phyloP scores from a whole-genome alignment of 2,113 vertebrate genomes.

The Tachycineta bicolor region DNA sequence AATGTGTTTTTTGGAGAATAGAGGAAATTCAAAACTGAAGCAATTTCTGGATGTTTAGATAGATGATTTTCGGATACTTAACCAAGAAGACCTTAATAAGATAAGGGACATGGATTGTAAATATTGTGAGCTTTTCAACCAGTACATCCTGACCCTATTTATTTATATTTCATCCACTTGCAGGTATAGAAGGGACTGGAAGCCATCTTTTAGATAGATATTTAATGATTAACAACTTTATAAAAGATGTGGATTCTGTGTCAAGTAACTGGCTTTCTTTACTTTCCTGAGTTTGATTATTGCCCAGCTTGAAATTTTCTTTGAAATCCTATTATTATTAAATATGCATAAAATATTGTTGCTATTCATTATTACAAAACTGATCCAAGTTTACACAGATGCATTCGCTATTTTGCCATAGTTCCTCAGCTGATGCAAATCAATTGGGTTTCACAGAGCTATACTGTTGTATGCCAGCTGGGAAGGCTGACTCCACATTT shows the following conservation, averaged over 20 bases:
- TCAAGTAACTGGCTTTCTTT: neutral
- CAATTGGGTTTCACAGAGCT: neutral
- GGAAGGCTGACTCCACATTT: neutral
- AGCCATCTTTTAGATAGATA: neutral
- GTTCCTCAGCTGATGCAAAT: neutral
- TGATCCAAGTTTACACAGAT: neutral
- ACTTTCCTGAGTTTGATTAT: neutral
- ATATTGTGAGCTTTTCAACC: neutral
- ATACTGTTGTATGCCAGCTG: neutral
- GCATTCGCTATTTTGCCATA: neutral
- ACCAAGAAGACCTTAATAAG: neutral
- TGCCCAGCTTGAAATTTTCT: neutral
- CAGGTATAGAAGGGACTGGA: neutral
- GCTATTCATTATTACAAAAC: neutral
- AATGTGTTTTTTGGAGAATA: rapidly evolving
- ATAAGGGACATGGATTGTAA: neutral
- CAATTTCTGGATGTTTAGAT: neutral
- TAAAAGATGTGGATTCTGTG: neutral
- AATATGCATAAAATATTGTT: neutral
- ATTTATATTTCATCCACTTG: neutral
- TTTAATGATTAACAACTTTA: neutral
- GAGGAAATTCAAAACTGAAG: neutral
- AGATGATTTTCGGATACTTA: neutral
- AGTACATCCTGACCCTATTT: neutral
- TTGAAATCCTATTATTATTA: neutral